These are phyloP conservation scores for Oscheius sp. DNA, from an alignment of 2,888 invertebrate species.

Conservation along the genomic window DNA sequence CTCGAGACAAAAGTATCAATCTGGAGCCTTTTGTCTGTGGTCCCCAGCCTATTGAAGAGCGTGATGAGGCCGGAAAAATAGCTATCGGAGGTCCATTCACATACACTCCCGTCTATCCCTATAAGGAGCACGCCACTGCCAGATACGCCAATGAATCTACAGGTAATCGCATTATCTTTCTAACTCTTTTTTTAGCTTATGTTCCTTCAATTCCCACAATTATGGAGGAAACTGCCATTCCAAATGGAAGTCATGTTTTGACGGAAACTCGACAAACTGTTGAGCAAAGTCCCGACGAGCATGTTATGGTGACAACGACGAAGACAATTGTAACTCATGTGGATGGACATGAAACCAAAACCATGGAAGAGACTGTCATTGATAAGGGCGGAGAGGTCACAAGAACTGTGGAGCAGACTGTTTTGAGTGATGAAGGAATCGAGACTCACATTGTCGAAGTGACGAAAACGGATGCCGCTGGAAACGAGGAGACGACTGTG, in stretches of 20 bases:
- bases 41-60: slow-evolving; percentile 53
- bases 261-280: slow-evolving; percentile 25
- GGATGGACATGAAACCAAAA: slow-evolving; percentile 45
- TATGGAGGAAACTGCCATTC: slow-evolving; percentile 13
- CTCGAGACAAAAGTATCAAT: slow-evolving; percentile 37
- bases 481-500: slow-evolving; percentile 36
- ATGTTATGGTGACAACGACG: slow-evolving; percentile 43
- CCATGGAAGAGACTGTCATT: slow-evolving; percentile 50
- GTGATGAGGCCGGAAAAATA: slow-evolving; percentile 51
- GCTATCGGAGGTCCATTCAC: slow-evolving; percentile 54
- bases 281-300: slow-evolving; percentile 16
- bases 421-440: slow-evolving; percentile 42
- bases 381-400: slow-evolving; percentile 45
- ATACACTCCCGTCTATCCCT: slow-evolving; percentile 55
- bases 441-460: slow-evolving; percentile 43
- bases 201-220: slow-evolving; percentile 26
- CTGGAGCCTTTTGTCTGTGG: slow-evolving; percentile 46
- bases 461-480: slow-evolving; percentile 39
- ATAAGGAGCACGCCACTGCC: slow-evolving; percentile 26
- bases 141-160: not conserved
- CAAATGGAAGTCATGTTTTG: slow-evolving; percentile 13
- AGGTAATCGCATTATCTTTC: too few relatives aligned
- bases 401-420: slow-evolving; percentile 42
- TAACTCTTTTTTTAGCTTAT: slow-evolving; percentile 8
- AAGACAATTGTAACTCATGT: slow-evolving; percentile 46